Conservation (phyloP, 2,888 invertebrate genomes). For the Ctena decussata region DNA sequence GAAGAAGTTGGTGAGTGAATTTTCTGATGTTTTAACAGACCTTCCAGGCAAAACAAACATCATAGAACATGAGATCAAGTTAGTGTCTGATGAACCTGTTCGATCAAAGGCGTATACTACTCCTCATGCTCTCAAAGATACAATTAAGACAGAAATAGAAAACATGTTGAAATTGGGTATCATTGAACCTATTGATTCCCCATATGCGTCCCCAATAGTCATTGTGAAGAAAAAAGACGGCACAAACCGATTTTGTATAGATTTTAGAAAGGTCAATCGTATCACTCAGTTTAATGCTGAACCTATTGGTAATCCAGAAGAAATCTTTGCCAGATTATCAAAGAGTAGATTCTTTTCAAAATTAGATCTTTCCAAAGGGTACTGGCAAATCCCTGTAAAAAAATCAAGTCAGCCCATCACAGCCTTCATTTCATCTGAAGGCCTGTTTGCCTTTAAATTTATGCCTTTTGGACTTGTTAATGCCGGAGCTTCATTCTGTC, state of each 20-base stretch:
- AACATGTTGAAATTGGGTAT: conserved; percentile 55
- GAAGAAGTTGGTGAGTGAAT: conserved; percentile 5
- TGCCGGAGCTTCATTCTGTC: background rate
- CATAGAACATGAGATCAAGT: conserved; percentile 21
- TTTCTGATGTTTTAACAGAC: conserved; percentile 37
- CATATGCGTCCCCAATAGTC: conserved; percentile 55
- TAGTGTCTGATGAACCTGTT: conserved; percentile 22
- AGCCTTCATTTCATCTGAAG: conserved; percentile 1
- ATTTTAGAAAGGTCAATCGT: conserved; percentile 60
- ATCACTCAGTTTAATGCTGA: conserved; percentile 62
- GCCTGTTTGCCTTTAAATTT: background rate
- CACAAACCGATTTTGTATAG: conserved; percentile 45
- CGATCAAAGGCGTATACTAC: no score
- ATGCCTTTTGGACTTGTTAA: conserved; percentile 19
- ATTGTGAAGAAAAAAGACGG: conserved; percentile 61
- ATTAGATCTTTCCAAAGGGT: conserved; percentile 7
- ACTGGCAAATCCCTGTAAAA: conserved; percentile 15
- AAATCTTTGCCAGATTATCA: conserved; percentile 43
- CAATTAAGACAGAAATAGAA: conserved; percentile 36
- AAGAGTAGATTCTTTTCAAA: background rate
- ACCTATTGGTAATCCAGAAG: conserved; percentile 56
- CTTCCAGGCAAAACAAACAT: conserved; percentile 33
- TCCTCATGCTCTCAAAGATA: conserved; percentile 28
- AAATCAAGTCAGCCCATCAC: background rate
- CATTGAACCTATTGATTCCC: conserved; percentile 46